Percentiles rank a stretch among this genome's conserved stretches.
phyloP scores from a whole-genome alignment of 2,113 vertebrate genomes.

The Taxidea taxus region DNA sequence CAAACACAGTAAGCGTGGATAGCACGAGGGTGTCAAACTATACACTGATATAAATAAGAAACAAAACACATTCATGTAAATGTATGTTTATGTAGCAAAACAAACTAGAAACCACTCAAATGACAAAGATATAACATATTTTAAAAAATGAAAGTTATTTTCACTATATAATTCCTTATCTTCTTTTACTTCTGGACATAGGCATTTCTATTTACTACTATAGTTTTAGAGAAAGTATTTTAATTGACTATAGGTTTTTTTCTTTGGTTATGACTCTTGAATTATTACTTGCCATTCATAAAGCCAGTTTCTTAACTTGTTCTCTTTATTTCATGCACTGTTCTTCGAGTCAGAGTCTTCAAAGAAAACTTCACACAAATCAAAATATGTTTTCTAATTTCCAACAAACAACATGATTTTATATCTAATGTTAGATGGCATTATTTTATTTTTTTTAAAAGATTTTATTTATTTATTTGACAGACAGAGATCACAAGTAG shows the following conservation, averaged over 20 bases:
- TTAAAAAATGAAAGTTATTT: background rate
- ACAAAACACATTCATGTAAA: background rate
- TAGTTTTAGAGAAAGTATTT: conserved; percentile 15
- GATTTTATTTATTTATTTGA: too few relatives aligned
- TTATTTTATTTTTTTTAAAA: too few relatives aligned
- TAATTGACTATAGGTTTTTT: background rate
- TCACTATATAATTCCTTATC: background rate
- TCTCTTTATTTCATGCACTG: conserved; percentile 2
- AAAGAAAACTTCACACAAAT: background rate
- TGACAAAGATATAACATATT: background rate
- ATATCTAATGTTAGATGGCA: background rate
- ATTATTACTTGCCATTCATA: background rate
- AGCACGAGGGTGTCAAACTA: background rate
- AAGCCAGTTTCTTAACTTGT: background rate
- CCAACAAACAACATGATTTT: background rate
- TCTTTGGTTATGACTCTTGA: background rate
- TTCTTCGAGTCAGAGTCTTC: background rate
- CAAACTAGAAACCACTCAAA: conserved; percentile 6
- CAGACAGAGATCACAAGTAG: too few relatives aligned
- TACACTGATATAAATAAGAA: background rate
- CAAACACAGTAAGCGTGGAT: accelerated
- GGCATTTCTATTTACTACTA: background rate
- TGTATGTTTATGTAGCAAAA: background rate
- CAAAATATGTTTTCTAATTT: background rate
- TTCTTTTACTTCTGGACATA: background rate